Conservation (phyloP, 2,797 vertebrate species). For the Euphonia xanthogaster region DNA sequence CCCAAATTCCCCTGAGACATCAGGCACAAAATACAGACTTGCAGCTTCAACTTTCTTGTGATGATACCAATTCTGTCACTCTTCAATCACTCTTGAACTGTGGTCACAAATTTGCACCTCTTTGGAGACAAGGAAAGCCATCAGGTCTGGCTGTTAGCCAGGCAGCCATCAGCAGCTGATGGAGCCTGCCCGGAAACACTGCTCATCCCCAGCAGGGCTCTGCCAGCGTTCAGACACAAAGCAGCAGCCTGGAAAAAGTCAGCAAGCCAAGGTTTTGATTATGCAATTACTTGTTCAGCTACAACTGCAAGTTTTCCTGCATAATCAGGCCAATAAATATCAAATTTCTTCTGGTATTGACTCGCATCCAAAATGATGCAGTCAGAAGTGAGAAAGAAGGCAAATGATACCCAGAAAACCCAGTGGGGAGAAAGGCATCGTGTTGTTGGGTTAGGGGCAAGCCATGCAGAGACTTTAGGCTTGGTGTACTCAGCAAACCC, state of each 20-base stretch:
- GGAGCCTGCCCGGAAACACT: not conserved
- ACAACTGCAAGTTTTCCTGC: conserved; percentile 13
- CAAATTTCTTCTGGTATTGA: not conserved
- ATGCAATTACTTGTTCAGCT: conserved; percentile 24
- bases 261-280: not conserved
- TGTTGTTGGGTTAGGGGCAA: rapidly evolving
- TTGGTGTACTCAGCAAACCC: not conserved
- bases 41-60: not conserved
- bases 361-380: not conserved
- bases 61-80: not conserved
- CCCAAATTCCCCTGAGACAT: not conserved
- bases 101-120: not conserved
- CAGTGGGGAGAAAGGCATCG: rapidly evolving
- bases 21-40: not conserved
- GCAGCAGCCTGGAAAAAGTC: not conserved
- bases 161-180: not conserved
- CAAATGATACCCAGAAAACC: not conserved
- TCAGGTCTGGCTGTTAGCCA: not conserved
- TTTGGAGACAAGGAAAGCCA: not conserved
- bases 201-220: not conserved
- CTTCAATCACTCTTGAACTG: not conserved
- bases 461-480: not conserved
- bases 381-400: not conserved
- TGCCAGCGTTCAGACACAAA: not conserved
- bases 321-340: not conserved